Evolutionary conservation across 2,888 invertebrate species (phyloP), one percentile per base, ranked within the genome.

Genomic region (Rhingia campestris): DNA sequence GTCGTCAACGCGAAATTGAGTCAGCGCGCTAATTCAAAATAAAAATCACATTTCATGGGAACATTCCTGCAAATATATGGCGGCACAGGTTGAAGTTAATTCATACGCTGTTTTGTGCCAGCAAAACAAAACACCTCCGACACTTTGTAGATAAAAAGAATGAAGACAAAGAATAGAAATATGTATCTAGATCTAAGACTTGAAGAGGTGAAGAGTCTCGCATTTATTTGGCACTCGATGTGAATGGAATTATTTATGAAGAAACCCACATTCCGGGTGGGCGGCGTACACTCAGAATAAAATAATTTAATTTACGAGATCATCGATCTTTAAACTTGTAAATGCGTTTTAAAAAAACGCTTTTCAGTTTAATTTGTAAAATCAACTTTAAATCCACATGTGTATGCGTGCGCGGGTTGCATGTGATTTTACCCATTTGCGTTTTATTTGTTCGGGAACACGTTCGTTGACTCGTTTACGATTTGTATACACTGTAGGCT

Each of bases 381-480:
- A 30, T 58, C 30, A 58, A 49, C 56, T 32, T 10, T 10, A 45
- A 33, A 7, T 7, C 47, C 7, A 47, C 53, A 41, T 41, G 9
- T 9, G 41, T 41, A 10, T 9, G 7, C 30, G 49, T 10, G 10
- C 14, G 49, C 64, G 30, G 39, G 51, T 37, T 14, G 39, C 39
- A 66, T 53, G 32, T 37, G 37, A 1, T 41, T 30, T 39, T 30
- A 41, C 3, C 43, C 43, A 37, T 69, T 22, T 47, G 12, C 49
- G 6, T 33, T 47, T 69, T 58, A 22, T 58, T 47, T 69, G 32
- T 32, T 49, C 12, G 6, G 33, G 7, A 10, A 6, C 56, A 59
- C 70, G 70, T 70, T 70, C 51, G 70, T 70, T 70, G 70, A 59
- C 58, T 59, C 59, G 51, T 47, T 58, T 70, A 33, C 7, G 70